Base-by-base conservation (phyloP, 2,888 invertebrate species). In the Apotomis capreana region DNA sequence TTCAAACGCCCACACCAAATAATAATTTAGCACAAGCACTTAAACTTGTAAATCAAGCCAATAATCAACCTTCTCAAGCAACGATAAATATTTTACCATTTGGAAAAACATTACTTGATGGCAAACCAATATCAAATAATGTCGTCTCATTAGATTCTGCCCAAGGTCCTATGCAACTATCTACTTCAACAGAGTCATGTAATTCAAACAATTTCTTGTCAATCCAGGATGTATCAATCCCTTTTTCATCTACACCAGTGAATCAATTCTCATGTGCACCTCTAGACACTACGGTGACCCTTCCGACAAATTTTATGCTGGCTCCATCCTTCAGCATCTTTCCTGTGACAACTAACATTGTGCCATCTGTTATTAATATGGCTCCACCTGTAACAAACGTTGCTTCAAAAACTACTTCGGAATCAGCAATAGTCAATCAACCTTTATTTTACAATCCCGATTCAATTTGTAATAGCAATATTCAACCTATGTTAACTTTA, bases 21-120 rank as follows among this genome's bases (percentile, higher is more conserved):
- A 26, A 64, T 10, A 70, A 64, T 58, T 26, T 70, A 5, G 44
- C 58, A 26, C 46, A 61, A 46, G 68, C 61, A 37, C 12, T 69
- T 36, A 12, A 57, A 62, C 10, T 51, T 10, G 12, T 62, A n/a
- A 69, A 69, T 49, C 54, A 10, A 4, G 44, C 54, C 6, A 51
- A 51, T 13, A 67, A 58, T 12, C 44, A 10, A 58, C 9, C 5
- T 5, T 40, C 40, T 8, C 4, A 62, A 51, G 4, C 57, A 36
- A 57, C 62, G 46, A 36, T 57, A 3, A 65, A 65, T 12, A 57
- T 65, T 57, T 46, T 65, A n/a, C 65, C 65, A 36, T 57, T 12
- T 46, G 65, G 65, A n/a, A 15, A 57, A 65, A 36, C 65, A 36
- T 46, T 57, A 36, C 55, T 65, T 65, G 65, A 65, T 12, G 65